phyloP scores from a whole-genome alignment of 2,113 vertebrate genomes.

The Centropus unirufus region DNA sequence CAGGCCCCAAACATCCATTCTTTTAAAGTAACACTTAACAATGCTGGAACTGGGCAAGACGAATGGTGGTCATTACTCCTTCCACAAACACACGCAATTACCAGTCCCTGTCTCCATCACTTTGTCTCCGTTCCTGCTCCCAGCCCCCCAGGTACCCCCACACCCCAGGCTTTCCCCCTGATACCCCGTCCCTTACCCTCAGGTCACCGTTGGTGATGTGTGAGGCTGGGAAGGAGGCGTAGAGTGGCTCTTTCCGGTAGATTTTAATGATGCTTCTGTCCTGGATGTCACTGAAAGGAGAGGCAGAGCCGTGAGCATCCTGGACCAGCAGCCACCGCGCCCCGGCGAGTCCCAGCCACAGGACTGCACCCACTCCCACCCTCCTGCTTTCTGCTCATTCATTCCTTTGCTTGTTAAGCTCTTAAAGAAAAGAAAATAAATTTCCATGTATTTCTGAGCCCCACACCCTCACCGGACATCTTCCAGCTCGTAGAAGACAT shows the following conservation, averaged over 20 bases:
- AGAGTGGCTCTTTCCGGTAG: slow-evolving; percentile 95
- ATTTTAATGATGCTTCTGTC: slow-evolving; percentile 99
- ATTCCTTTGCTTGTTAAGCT: accelerated
- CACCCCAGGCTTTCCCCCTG: neutral
- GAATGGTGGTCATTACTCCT: neutral
- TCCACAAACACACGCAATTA: neutral
- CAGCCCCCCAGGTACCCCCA: accelerated
- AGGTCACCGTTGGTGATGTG: slow-evolving; percentile 97
- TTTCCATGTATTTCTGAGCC: neutral
- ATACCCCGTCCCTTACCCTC: slow-evolving; percentile 77
- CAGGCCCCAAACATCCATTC: slow-evolving; percentile 6
- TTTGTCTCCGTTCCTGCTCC: neutral
- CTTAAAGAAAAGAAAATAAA: neutral
- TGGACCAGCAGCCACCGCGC: accelerated
- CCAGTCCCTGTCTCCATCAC: neutral
- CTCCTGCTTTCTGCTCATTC: accelerated
- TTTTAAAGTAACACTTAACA: neutral
- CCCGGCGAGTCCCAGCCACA: neutral
- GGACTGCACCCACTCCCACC: accelerated
- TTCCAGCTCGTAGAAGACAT: slow-evolving; percentile 98
- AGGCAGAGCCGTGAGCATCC: neutral
- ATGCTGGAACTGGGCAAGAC: neutral
- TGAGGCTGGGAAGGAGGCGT: slow-evolving; percentile 91
- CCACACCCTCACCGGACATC: slow-evolving; percentile 82
- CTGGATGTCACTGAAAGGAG: slow-evolving; percentile 87